Percentiles rank a stretch among this genome's conserved stretches.
phyloP scores from a whole-genome alignment of 2,113 vertebrate genomes.

The Cryptomyrus ogoouensis region DNA sequence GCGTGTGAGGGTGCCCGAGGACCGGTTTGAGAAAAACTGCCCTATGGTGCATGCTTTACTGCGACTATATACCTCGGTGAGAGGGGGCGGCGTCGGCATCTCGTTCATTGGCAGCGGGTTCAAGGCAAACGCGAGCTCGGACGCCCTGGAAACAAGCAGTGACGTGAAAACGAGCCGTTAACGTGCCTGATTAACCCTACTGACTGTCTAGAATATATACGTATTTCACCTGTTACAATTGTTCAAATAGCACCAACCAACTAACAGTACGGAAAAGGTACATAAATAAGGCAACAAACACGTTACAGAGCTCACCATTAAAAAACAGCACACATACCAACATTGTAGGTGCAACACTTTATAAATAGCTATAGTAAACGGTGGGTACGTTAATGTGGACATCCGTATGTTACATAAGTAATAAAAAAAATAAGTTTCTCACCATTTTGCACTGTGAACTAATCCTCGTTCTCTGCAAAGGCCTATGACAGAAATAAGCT shows the following conservation, averaged over 20 bases:
- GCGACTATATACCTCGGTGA: slow-evolving; percentile 71
- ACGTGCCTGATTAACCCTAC: neutral
- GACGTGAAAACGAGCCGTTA: neutral
- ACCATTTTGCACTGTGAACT: slow-evolving; percentile 94
- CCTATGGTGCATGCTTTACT: neutral
- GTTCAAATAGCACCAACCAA: neutral
- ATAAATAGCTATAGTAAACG: neutral
- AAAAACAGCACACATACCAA: neutral
- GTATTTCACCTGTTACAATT: neutral
- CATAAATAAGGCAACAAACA: neutral
- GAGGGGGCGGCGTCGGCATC: slow-evolving; percentile 63
- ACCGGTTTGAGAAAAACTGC: neutral
- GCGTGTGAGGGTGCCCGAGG: neutral
- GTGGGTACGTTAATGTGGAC: neutral
- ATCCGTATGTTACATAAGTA: neutral
- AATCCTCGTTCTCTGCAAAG: slow-evolving; percentile 87
- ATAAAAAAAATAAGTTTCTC: slow-evolving; percentile 29
- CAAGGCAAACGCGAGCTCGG: slow-evolving; percentile 84
- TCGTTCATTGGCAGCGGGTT: slow-evolving; percentile 74
- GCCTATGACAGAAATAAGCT: slow-evolving; percentile 77
- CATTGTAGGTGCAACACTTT: neutral
- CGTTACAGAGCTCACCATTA: neutral
- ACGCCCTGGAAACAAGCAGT: slow-evolving; percentile 66
- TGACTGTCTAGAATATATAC: neutral
- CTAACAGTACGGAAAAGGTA: neutral